Evolutionary conservation across 2,888 invertebrate species (phyloP).

Genomic region (Ormyrus labotus): DNA sequence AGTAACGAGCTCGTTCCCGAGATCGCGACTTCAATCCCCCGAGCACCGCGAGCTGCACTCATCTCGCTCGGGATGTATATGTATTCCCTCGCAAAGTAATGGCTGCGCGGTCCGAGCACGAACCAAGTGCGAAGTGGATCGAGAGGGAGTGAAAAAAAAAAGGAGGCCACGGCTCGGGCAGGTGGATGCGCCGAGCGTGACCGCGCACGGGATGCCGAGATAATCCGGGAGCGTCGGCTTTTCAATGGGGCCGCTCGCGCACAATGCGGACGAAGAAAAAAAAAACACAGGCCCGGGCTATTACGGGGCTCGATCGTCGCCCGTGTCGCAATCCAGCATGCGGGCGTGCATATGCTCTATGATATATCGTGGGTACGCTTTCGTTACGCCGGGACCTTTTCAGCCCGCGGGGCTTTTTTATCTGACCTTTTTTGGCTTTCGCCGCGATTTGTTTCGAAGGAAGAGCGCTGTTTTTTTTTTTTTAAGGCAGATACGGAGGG

Average conservation of each 20-base stretch:
- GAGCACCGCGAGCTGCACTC: no score
- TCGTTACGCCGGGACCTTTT: neutral
- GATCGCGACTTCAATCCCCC: no score
- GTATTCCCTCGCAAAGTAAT: constrained; percentile 31
- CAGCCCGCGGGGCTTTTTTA: constrained; percentile 4
- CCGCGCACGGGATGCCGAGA: constrained; percentile 66
- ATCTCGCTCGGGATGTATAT: no score
- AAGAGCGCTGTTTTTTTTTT: no score
- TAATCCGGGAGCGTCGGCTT: constrained; percentile 60
- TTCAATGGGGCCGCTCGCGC: constrained; percentile 12
- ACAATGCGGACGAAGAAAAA: constrained; percentile 29
- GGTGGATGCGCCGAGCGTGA: constrained; percentile 66
- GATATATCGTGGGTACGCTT: neutral
- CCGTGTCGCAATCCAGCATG: constrained; percentile 10
- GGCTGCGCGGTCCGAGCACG: constrained; percentile 21
- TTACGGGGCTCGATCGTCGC: neutral
- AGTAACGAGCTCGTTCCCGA: no score
- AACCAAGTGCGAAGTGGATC: constrained; percentile 19
- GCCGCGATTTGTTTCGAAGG: no score
- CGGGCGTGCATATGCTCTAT: constrained; percentile 24
- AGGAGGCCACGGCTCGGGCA: constrained; percentile 47
- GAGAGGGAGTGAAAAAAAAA: neutral
- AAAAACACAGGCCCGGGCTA: neutral
- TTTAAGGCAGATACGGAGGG: no score
- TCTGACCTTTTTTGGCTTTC: neutral